Conservation (phyloP, 2,797 vertebrate genomes). For the Hirundo rustica region DNA sequence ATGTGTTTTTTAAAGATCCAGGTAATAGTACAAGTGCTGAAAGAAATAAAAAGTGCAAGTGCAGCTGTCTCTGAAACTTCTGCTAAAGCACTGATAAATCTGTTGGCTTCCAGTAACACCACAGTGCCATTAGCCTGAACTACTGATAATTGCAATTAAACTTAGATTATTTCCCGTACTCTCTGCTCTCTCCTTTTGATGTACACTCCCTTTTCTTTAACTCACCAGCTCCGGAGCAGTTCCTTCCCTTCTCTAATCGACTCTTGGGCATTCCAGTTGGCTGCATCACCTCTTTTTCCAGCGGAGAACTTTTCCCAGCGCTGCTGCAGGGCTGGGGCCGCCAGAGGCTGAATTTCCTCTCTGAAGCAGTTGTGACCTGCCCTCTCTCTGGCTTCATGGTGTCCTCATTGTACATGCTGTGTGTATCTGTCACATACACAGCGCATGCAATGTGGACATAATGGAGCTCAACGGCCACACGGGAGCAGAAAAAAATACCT, state of each 20-base stretch:
- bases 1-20: background rate
- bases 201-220: background rate
- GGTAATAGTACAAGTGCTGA: background rate
- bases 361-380: background rate
- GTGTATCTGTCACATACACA: constrained; percentile 83
- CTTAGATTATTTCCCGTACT: background rate
- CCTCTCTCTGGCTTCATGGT: constrained; percentile 45
- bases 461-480: constrained; percentile 58
- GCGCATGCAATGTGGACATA: constrained; percentile 89
- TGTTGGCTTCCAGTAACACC: background rate
- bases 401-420: constrained; percentile 93
- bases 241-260: background rate
- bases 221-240: background rate
- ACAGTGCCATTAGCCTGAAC: background rate
- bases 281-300: background rate
- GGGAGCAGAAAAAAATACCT: background rate
- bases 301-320: background rate
- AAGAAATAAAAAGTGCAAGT: background rate
- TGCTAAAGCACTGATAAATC: background rate
- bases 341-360: background rate
- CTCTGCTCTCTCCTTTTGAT: background rate
- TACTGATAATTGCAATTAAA: background rate
- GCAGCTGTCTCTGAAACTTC: background rate
- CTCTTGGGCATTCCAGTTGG: background rate
- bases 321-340: background rate